Evolutionary conservation across 2,888 invertebrate species (phyloP).

Genomic region (Stratiomys singularior): DNA sequence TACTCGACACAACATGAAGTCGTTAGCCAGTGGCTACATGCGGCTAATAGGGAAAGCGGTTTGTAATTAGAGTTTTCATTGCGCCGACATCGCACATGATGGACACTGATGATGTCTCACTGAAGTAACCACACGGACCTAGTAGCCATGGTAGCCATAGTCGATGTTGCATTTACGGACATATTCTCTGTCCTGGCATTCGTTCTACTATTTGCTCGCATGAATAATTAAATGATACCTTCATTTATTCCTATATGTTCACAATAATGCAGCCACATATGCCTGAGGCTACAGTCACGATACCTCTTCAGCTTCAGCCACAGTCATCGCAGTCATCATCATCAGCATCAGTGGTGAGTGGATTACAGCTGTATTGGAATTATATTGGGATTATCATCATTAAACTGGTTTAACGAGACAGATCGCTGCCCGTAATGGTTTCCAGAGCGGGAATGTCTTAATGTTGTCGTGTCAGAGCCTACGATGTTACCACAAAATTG

Average conservation of each 20-base stretch:
- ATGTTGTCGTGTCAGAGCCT: constrained; percentile 12
- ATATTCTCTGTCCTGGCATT: constrained; percentile 6
- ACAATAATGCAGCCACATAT: background rate
- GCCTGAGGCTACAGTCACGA: background rate
- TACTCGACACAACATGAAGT: constrained; percentile 24
- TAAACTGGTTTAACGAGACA: constrained; percentile 41
- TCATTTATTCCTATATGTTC: background rate
- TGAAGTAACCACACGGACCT: constrained; percentile 21
- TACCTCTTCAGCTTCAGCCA: too few relatives aligned
- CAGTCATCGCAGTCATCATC: background rate
- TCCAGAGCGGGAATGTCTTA: constrained; percentile 16
- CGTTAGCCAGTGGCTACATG: constrained; percentile 35
- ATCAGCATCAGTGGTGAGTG: constrained; percentile 1
- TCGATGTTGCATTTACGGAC: background rate
- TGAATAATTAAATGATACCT: constrained; percentile 42
- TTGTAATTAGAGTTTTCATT: constrained; percentile 51
- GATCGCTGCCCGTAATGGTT: constrained; percentile 26
- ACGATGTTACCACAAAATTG: constrained; percentile 8
- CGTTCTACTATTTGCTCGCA: constrained; percentile 19
- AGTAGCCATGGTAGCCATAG: background rate
- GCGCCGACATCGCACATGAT: constrained; percentile 40
- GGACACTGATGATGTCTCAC: constrained; percentile 52
- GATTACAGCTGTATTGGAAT: constrained; percentile 36
- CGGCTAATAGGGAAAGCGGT: constrained; percentile 46
- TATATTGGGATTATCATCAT: constrained; percentile 27